These are phyloP conservation scores for Pantherophis alleghaniensis DNA, from an alignment of 2,797 vertebrate species.

Conservation along the genomic window DNA sequence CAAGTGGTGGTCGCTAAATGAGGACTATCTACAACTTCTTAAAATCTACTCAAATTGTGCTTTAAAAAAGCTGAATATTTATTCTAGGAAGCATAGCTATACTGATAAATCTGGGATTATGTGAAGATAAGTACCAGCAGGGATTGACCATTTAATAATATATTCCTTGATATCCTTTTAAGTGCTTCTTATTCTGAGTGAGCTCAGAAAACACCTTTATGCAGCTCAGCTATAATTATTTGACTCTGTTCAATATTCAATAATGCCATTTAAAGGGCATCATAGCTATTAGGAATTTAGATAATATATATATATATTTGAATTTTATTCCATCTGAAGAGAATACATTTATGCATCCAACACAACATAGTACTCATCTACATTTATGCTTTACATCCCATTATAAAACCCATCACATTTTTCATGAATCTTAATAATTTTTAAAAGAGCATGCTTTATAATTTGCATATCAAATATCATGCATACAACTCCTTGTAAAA, in stretches of 20 bases:
- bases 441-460: background rate
- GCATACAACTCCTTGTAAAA: background rate
- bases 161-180: slow-evolving; percentile 17
- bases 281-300: background rate
- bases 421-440: background rate
- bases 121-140: background rate
- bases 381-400: background rate
- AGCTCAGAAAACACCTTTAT: background rate
- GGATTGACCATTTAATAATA: slow-evolving; percentile 11
- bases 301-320: background rate
- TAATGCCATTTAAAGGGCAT: background rate
- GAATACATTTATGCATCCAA: background rate
- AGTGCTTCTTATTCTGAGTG: background rate
- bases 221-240: background rate
- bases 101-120: background rate
- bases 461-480: background rate
- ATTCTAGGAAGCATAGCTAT: background rate
- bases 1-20: background rate
- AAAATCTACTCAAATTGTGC: background rate
- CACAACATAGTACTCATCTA: background rate
- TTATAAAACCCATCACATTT: background rate
- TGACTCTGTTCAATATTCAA: background rate
- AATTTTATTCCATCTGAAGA: background rate
- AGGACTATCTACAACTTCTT: background rate
- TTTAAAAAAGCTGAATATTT: slow-evolving; percentile 13